Conservation (phyloP, 2,113 vertebrate species). For the Carollia perspicillata region DNA sequence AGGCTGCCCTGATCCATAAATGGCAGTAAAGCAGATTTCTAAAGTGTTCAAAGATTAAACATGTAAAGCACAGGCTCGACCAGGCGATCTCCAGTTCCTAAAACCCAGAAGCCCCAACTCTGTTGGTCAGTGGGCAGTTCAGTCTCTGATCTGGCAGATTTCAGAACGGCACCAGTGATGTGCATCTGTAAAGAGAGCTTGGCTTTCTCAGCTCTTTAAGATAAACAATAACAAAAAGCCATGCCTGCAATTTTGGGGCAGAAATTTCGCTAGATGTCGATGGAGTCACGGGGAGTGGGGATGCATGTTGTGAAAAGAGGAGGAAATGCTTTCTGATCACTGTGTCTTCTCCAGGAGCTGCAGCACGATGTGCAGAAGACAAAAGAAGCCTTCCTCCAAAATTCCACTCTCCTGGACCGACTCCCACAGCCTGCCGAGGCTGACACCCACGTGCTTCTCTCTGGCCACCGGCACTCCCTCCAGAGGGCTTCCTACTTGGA, state of each 20-base stretch:
- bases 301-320: background rate
- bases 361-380: constrained; percentile 75
- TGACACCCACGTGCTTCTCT: constrained; percentile 73
- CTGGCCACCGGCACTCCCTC: constrained; percentile 80
- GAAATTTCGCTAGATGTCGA: background rate
- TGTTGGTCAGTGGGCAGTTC: background rate
- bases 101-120: background rate
- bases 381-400: constrained; percentile 76
- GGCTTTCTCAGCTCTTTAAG: background rate
- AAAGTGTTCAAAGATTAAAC: background rate
- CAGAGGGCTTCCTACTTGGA: constrained; percentile 83
- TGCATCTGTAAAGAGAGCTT: background rate
- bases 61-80: background rate
- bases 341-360: constrained; percentile 80
- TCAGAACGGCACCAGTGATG: background rate
- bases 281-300: fast-evolving
- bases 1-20: background rate
- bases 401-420: constrained; percentile 80
- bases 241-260: background rate
- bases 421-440: constrained; percentile 79
- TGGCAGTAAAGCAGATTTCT: background rate
- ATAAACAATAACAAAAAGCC: background rate
- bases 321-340: background rate
- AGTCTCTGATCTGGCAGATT: background rate
- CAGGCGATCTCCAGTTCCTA: background rate